Conservation (phyloP, 2,113 vertebrate genomes). For the Passer domesticus region DNA sequence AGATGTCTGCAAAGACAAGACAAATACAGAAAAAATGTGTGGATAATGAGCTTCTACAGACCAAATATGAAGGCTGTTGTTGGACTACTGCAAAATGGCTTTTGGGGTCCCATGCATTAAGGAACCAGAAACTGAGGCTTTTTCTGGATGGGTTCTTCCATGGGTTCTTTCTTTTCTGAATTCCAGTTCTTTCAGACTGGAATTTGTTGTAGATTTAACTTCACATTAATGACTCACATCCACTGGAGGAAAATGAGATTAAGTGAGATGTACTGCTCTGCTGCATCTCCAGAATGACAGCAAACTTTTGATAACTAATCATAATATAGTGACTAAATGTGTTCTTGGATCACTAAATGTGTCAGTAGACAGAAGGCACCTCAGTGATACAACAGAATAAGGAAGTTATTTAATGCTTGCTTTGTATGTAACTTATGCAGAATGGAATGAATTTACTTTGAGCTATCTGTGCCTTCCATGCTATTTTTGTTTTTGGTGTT, state of each 20-base stretch:
- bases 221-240: background rate
- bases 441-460: background rate
- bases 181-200: background rate
- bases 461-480: background rate
- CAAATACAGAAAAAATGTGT: rapidly evolving
- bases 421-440: background rate
- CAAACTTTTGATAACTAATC: background rate
- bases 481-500: background rate
- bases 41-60: background rate
- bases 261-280: background rate
- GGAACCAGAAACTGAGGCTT: background rate
- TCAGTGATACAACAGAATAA: background rate
- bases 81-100: background rate
- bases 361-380: background rate
- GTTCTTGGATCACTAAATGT: background rate
- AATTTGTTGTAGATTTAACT: background rate
- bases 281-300: background rate
- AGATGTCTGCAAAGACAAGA: background rate
- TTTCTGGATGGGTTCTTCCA: background rate
- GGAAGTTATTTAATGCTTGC: background rate
- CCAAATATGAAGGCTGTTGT: background rate
- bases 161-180: no score
- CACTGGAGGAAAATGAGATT: background rate
- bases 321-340: background rate
- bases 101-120: background rate